Evolutionary conservation across 1,140 invertebrate genomes (phyloP).

Genomic region (Cyphomyrmex costatus): DNA sequence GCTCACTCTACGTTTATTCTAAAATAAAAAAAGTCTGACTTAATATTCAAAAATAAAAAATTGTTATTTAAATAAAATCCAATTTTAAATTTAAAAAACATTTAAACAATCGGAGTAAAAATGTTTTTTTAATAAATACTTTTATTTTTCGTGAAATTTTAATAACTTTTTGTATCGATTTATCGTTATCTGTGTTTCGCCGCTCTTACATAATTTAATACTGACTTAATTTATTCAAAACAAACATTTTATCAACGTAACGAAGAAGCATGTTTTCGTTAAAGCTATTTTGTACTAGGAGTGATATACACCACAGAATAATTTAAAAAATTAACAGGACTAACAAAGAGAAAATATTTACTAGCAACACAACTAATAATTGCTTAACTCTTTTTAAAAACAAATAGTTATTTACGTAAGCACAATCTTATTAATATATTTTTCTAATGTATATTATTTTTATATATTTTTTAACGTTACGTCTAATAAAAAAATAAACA

Average conservation of each 20-base stretch:
- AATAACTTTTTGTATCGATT: background rate
- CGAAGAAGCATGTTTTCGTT: background rate
- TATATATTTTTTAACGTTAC: background rate
- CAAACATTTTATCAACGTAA: background rate
- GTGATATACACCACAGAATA: background rate
- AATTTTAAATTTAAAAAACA: slow-evolving; percentile 12
- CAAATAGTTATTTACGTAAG: background rate
- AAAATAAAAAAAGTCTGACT: background rate
- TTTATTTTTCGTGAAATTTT: slow-evolving; percentile 21
- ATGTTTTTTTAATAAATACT: background rate
- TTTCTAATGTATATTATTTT: background rate
- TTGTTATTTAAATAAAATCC: background rate
- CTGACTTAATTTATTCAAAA: slow-evolving; percentile 5
- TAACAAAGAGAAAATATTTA: background rate
- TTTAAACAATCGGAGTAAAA: background rate
- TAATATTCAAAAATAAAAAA: background rate
- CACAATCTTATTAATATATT: background rate
- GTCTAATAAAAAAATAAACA: background rate
- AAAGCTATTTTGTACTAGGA: background rate
- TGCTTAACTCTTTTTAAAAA: background rate
- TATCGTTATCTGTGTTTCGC: background rate
- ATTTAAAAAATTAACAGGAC: background rate
- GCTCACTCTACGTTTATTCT: background rate
- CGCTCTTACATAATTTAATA: slow-evolving; percentile 13
- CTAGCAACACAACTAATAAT: background rate